Evolutionary conservation across 2,797 vertebrate species (phyloP).

Genomic region (Iguana delicatissima): DNA sequence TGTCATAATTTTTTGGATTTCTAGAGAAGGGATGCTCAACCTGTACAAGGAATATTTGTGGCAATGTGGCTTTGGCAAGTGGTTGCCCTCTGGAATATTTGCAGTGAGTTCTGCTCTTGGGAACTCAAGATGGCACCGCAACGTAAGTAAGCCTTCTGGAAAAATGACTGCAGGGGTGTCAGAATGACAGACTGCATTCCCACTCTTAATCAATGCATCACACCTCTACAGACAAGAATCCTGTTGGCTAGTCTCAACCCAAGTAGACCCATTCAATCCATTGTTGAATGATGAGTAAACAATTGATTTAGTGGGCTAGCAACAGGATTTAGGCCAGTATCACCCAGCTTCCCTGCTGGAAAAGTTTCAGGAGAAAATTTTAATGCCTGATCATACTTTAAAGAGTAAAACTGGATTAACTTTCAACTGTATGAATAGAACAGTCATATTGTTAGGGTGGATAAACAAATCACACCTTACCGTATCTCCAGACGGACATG

Average conservation of each 20-base stretch:
- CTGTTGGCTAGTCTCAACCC: background rate
- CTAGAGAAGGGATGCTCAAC: no score
- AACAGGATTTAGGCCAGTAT: background rate
- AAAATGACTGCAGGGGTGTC: no score
- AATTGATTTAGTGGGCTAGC: background rate
- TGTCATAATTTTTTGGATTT: no score
- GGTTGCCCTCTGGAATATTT: background rate
- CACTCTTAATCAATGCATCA: background rate
- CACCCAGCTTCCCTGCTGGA: background rate
- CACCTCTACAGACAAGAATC: no score
- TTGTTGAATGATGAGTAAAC: background rate
- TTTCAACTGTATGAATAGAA: background rate
- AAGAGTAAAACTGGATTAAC: background rate
- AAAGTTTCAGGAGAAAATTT: background rate
- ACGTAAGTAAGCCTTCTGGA: no score
- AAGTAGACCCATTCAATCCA: background rate
- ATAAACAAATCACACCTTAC: no score
- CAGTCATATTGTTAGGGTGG: no score
- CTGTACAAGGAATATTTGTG: background rate
- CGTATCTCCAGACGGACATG: no score
- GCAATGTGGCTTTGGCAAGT: background rate
- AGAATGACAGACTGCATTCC: no score
- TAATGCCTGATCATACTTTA: background rate
- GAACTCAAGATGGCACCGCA: no score
- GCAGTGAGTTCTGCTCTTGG: no score